Evolutionary conservation across 2,888 invertebrate species (phyloP), one percentile per base, ranked within the genome.

Genomic region (Xylocampa areola): DNA sequence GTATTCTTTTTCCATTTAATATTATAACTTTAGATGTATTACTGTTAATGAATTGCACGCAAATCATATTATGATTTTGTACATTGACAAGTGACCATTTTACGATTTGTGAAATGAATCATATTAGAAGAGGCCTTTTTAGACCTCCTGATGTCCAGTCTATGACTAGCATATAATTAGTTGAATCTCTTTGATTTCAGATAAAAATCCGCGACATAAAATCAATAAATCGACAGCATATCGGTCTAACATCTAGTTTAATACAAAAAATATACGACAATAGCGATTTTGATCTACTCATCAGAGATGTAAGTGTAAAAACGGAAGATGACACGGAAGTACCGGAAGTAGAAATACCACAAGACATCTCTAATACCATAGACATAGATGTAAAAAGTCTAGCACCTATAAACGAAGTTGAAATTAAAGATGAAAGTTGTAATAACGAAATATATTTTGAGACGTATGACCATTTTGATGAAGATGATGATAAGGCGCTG

Each of bases 371-470:
- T 2, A 21, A 21, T 21, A 0, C 0, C 1, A 21, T 57, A 7
- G 71, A 70, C 0, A 37, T 67, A 0, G 49, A 55, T 0, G 39
- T 67, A 0, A 60, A 67, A 10, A 30, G 29, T 0, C 4, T 68
- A 1, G 54, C 69, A 0, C 74, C 77, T 0, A 63, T 82, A 2
- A 49, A 66, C 0, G 77, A 84, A 21, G 64, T 85, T 0, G 80
- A 85, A 25, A 68, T 88, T 0, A 89, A 89, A 48, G 77, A 81
- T 10, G 89, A 88, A n/a, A 68, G 61, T 0, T 43, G 25, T 0
- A 86, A 85, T 36, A 86, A 86, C 35, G 87, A 88, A 7, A 85
- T 90, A 49, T 91, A 76, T 32, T 84, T 86, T 2, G 82, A 89
- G 4, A 90, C 89, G 11, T 88, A 73, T 29, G 82, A 84, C 16